A percentile compares a stretch with the other conserved stretches of the same genome.
Conservation (phyloP, 2,797 vertebrate genomes). For the Dipus sagitta region DNA sequence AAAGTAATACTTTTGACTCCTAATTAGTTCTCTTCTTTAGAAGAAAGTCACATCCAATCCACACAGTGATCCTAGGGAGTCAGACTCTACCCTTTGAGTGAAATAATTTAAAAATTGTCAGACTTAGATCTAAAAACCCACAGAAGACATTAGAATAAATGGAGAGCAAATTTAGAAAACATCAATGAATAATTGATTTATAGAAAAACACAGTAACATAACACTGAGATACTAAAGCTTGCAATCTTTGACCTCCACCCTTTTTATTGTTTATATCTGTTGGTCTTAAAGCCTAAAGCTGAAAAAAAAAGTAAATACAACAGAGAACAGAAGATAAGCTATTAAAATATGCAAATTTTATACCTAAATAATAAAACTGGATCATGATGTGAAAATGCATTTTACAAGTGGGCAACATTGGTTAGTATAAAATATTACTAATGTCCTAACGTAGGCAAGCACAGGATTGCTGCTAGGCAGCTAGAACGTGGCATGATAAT, state of each 20-base stretch:
- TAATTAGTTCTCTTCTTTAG: not conserved
- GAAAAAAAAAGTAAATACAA: constrained; percentile 4
- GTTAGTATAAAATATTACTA: not conserved
- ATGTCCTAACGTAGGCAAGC: not conserved
- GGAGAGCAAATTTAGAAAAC: not conserved
- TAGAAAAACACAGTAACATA: not conserved
- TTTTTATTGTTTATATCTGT: not conserved
- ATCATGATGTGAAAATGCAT: not conserved
- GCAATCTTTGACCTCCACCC: not conserved
- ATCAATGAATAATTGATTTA: not conserved
- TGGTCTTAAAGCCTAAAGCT: not conserved
- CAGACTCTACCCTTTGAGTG: not conserved
- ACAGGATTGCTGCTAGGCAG: too few relatives aligned
- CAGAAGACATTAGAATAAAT: not conserved
- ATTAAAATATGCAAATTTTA: not conserved
- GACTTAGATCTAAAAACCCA: not conserved
- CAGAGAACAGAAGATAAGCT: not conserved
- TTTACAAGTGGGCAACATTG: not conserved
- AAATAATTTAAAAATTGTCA: too few relatives aligned
- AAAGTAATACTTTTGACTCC: not conserved
- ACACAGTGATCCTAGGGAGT: accelerated
- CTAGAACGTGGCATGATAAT: not conserved
- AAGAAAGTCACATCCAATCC: not conserved
- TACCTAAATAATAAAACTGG: not conserved
- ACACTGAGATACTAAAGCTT: not conserved